phyloP scores from a whole-genome alignment of 2,797 vertebrate species.

The Spatula versicolor region DNA sequence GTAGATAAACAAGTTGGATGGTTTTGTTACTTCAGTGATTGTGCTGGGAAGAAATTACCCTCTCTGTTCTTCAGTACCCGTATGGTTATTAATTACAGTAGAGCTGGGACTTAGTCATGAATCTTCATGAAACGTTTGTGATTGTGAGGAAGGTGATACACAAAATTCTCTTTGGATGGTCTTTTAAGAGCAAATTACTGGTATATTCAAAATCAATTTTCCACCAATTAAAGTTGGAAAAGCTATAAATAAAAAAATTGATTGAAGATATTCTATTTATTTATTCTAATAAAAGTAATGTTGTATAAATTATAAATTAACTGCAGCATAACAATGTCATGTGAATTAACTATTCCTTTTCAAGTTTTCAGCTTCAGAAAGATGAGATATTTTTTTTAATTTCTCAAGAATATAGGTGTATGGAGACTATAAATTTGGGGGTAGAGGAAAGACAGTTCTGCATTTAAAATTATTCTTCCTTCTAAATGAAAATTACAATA shows the following conservation, averaged over 20 bases:
- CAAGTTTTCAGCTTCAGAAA: not conserved
- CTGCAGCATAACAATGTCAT: not conserved
- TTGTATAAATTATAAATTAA: not conserved
- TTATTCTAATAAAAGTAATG: not conserved
- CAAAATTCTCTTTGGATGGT: not conserved
- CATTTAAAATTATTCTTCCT: not conserved
- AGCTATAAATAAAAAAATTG: not conserved
- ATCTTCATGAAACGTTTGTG: not conserved
- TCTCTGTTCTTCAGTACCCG: not conserved
- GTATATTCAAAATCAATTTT: not conserved
- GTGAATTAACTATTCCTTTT: not conserved
- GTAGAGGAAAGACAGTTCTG: not conserved
- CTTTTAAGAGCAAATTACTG: not conserved
- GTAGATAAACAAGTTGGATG: not conserved
- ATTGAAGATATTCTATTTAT: not conserved
- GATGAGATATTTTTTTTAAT: not conserved
- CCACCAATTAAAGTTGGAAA: not conserved
- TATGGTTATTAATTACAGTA: not conserved
- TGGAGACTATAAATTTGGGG: not conserved
- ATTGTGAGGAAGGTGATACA: not conserved
- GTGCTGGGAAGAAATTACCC: not conserved
- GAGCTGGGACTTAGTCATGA: not conserved
- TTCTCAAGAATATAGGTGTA: not conserved
- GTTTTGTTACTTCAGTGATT: not conserved
- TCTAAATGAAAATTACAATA: not conserved